Percentiles rank a stretch among this genome's conserved stretches.
Conservation (phyloP, 1,140 invertebrate genomes). For the Magallana ariakensis region DNA sequence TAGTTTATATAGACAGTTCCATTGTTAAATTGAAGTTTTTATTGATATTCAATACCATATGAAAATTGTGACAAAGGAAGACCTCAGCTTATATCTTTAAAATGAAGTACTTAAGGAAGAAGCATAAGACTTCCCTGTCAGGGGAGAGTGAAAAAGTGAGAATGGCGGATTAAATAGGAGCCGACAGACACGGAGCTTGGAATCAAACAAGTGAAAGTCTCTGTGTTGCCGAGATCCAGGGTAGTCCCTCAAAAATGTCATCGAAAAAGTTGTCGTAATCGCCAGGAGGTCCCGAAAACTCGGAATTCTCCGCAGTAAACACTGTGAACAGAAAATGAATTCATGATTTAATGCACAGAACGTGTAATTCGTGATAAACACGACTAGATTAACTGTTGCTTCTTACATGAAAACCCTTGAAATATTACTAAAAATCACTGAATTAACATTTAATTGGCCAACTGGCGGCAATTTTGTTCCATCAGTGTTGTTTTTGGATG, state of each 20-base stretch:
- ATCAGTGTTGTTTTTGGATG: not conserved
- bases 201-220: not conserved
- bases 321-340: slow-evolving; percentile 1
- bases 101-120: not conserved
- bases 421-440: slow-evolving; percentile 1
- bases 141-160: slow-evolving; percentile 9
- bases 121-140: not conserved
- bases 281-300: not conserved
- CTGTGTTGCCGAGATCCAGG: not conserved
- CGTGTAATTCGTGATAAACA: slow-evolving; percentile 15
- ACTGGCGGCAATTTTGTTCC: slow-evolving; percentile 1
- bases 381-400: not conserved
- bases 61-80: not conserved
- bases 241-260: not conserved
- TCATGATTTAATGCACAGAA: slow-evolving; percentile 13
- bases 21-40: not conserved
- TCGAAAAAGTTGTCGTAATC: slow-evolving; percentile 10
- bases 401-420: slow-evolving; percentile 13
- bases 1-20: no score
- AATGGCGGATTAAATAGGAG: slow-evolving; percentile 13
- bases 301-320: not conserved
- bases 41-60: not conserved
- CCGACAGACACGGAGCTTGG: not conserved
- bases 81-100: not conserved
- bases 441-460: slow-evolving; percentile 7